Base-by-base conservation (phyloP, 2,113 vertebrate genomes). In the Paratilapia polleni region DNA sequence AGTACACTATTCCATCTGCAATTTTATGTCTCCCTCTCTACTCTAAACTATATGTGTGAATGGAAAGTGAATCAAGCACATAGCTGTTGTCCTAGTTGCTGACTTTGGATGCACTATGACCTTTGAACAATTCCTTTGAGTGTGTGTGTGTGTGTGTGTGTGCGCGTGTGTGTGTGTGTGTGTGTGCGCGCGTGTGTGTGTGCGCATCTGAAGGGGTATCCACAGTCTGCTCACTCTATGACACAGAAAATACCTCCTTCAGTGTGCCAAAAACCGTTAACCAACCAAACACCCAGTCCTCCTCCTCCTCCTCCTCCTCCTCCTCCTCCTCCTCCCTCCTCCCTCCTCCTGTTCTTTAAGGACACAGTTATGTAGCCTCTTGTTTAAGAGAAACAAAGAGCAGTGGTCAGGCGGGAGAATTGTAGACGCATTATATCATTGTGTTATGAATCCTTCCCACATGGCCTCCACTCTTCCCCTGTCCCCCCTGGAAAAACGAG, bases 231-330 rank as follows among this genome's bases (percentile, higher is more conserved):
- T 84, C 82, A 81, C 89, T 28, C 82, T 20, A 86, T 92, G 85
- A 92, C 75, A 85, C 41, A 88, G 81, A 86, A 84, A 90, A 78
- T 43, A 88, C 84, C 84, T 90, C 89, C 76, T 74, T 57, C 9
- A 54, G 78, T 87, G 80, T 82, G 82, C 88, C 89, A 93, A 90
- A 92, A 93, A 94, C 82, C 89, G 91, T 94, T 95, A 93, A 86
- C 90, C 87, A 93, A 85, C 85, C 84, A 88, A 90, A 82, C 87
- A 86, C 62, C 87, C 82, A 80, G 20, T 74, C 28, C 59, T 82
- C 52, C 82, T 62, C 70, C 75, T 36, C 24, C 75, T 57, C 22
- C 26, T 26, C 68, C 34, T 54, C 0, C 38, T 52, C 84, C 28
- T 62, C 2, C 54, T 68, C 22, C 15, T 38, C 70, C 13, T 86